Evolutionary conservation across 2,888 invertebrate species (phyloP).

Genomic region (Lasioglossum leucozonium): DNA sequence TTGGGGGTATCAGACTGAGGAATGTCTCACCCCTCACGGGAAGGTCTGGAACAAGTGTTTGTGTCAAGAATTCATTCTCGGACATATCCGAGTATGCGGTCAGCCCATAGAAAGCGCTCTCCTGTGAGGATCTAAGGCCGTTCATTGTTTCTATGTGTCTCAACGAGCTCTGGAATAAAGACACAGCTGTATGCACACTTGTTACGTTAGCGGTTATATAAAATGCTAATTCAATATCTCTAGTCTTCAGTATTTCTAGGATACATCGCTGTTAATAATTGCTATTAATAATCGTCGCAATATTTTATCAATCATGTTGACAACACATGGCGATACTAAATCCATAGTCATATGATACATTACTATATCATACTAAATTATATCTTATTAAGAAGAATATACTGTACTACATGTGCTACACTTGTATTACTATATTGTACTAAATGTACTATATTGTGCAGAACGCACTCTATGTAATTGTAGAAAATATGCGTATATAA

Average conservation of each 20-base stretch:
- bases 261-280: not conserved
- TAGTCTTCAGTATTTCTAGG: not conserved
- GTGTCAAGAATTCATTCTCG: conserved; percentile 86
- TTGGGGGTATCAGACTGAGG: not conserved
- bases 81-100: conserved; percentile 88
- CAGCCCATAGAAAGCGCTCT: conserved; percentile 86
- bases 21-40: conserved; percentile 55
- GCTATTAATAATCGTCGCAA: not conserved
- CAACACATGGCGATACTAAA: not conserved
- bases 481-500: not conserved
- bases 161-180: conserved; percentile 74
- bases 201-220: conserved; percentile 27
- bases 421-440: not conserved
- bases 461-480: too few relatives aligned
- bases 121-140: conserved; percentile 79
- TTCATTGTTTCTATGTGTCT: conserved; percentile 85
- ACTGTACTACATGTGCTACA: not conserved
- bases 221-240: not conserved
- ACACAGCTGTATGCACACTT: not conserved
- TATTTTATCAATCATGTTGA: not conserved
- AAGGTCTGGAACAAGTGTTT: conserved; percentile 80
- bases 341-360: not conserved
- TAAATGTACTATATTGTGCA: too few relatives aligned
- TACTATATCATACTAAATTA: not conserved
- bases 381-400: not conserved